phyloP scores from a whole-genome alignment of 2,797 vertebrate species.

The Pseudopleuronectes americanus region DNA sequence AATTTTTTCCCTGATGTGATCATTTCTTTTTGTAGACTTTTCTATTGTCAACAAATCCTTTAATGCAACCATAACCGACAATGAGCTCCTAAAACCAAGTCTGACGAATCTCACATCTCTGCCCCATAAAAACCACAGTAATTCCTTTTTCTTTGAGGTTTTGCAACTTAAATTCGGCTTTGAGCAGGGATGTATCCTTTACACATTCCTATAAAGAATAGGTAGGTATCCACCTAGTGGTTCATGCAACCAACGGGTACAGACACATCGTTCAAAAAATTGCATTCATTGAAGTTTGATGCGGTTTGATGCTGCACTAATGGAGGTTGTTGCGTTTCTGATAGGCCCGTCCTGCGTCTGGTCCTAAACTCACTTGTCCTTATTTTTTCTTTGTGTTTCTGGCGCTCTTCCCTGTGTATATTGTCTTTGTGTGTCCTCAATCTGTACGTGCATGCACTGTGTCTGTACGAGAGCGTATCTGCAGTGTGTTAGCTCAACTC shows the following conservation, averaged over 20 bases:
- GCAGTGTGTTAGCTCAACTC: slow-evolving; percentile 36
- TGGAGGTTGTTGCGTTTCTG: slow-evolving; percentile 33
- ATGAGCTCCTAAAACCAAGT: no score
- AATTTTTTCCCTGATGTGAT: no score
- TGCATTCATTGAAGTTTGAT: not conserved
- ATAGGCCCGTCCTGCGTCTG: slow-evolving; percentile 20
- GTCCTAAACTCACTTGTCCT: slow-evolving; percentile 40
- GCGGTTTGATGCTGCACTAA: not conserved
- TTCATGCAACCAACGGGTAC: slow-evolving; percentile 3
- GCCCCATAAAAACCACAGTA: no score
- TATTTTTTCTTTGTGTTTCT: slow-evolving; percentile 12
- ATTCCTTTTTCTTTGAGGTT: not conserved
- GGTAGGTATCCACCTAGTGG: not conserved
- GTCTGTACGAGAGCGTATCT: slow-evolving; percentile 32
- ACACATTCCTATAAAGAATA: not conserved
- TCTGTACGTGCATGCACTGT: slow-evolving; percentile 38
- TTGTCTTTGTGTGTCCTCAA: slow-evolving; percentile 52
- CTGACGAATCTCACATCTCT: no score
- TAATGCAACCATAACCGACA: not conserved
- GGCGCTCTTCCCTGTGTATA: slow-evolving; percentile 27
- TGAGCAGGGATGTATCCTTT: not conserved
- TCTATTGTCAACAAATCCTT: not conserved
- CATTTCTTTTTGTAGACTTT: not conserved
- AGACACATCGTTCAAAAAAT: not conserved
- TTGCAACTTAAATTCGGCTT: not conserved